A percentile compares a stretch with the other conserved stretches of the same genome.
phyloP scores from a whole-genome alignment of 1,140 invertebrate species.

The Spodoptera litura region DNA sequence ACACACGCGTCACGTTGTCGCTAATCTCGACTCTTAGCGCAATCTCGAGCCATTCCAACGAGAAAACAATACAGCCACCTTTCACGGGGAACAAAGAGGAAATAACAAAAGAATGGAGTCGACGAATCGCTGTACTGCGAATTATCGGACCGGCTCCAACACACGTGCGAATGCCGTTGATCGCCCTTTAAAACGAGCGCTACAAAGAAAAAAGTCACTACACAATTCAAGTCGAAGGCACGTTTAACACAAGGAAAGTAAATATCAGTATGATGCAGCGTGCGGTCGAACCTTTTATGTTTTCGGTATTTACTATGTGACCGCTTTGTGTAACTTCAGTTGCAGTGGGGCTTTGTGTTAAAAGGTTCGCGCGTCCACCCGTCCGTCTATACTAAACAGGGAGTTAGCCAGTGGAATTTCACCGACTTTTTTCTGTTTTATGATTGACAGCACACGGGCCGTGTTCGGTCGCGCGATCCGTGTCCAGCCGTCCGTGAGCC shows the following conservation, averaged over 20 bases:
- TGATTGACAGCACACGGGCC: slow-evolving; percentile 84
- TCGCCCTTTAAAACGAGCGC: slow-evolving; percentile 61
- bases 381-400: slow-evolving; percentile 69
- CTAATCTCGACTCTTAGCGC: slow-evolving; percentile 81
- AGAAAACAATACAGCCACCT: slow-evolving; percentile 82
- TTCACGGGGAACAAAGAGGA: slow-evolving; percentile 79
- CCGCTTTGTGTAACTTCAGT: slow-evolving; percentile 61
- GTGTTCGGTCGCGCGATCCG: slow-evolving; percentile 81
- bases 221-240: slow-evolving; percentile 43
- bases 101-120: slow-evolving; percentile 80
- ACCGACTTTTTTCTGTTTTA: slow-evolving; percentile 79
- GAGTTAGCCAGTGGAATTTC: slow-evolving; percentile 78
- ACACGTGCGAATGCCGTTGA: slow-evolving; percentile 65
- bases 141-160: slow-evolving; percentile 70
- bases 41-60: slow-evolving; percentile 74
- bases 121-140: slow-evolving; percentile 74
- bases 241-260: slow-evolving; percentile 45
- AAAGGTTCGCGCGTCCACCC: slow-evolving; percentile 62
- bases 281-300: slow-evolving; percentile 45
- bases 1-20: slow-evolving; percentile 78
- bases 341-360: slow-evolving; percentile 61
- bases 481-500: slow-evolving; percentile 78
- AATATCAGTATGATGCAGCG: slow-evolving; percentile 46
- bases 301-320: slow-evolving; percentile 58
- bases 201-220: slow-evolving; percentile 54